These are phyloP conservation scores for Mactra quadrangularis DNA, from an alignment of 1,140 invertebrate genomes.

Conservation along the genomic window DNA sequence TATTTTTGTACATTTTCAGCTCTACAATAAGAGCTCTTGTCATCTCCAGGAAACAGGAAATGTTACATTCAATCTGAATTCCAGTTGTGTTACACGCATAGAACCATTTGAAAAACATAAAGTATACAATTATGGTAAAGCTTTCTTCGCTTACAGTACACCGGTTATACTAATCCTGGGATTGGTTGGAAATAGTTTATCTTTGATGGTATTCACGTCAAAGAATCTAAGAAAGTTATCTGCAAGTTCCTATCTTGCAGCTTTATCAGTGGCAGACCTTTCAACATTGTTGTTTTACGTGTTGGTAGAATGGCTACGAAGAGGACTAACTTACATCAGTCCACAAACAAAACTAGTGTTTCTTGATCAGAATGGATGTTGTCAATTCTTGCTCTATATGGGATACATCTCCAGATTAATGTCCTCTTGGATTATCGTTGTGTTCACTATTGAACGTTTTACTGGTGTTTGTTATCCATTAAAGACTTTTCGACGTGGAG, in stretches of 20 bases:
- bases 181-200: conserved; percentile 73
- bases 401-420: conserved; percentile 74
- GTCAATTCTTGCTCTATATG: conserved; percentile 73
- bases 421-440: conserved; percentile 78
- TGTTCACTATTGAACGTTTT: conserved; percentile 78
- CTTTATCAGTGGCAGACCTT: conserved; percentile 69
- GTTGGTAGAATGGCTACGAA: conserved; percentile 70
- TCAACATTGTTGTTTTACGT: conserved; percentile 69
- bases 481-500: conserved; percentile 49
- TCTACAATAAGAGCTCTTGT: too few relatives aligned
- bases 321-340: conserved; percentile 59
- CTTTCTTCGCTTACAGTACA: conserved; percentile 40
- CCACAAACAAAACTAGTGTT: conserved; percentile 35
- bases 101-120: background rate
- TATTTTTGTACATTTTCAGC: too few relatives aligned
- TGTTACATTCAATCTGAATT: too few relatives aligned
- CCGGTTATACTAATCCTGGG: conserved; percentile 71
- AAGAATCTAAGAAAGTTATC: conserved; percentile 73
- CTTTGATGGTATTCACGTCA: conserved; percentile 75
- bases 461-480: conserved; percentile 73
- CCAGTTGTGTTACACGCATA: too few relatives aligned
- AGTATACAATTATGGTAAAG: background rate
- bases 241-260: conserved; percentile 72
- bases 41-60: too few relatives aligned
- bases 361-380: conserved; percentile 69